Conservation (phyloP, 2,113 vertebrate species). For the Cinclus cinclus region DNA sequence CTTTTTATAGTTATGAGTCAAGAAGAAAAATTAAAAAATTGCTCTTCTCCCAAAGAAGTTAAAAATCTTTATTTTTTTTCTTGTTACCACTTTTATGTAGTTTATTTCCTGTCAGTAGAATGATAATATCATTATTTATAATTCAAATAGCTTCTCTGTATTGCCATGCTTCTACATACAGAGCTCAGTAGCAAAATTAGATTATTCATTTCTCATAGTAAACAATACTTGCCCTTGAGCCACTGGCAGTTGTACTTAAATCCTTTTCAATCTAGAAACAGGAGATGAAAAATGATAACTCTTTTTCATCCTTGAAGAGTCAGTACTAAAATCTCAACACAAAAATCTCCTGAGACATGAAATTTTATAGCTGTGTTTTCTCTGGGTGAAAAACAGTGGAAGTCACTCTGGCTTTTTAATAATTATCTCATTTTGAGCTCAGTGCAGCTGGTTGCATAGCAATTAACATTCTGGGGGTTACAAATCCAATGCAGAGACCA, state of each 20-base stretch:
- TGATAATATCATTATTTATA: neutral
- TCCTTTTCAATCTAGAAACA: neutral
- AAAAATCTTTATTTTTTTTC: neutral
- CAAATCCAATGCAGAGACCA: neutral
- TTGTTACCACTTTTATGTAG: fast-evolving
- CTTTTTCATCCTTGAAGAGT: neutral
- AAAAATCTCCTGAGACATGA: neutral
- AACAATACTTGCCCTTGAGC: neutral
- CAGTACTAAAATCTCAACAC: neutral
- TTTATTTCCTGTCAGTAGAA: neutral
- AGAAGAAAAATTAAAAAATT: neutral
- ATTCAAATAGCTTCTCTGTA: neutral
- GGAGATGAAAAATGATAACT: neutral
- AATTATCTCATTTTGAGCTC: neutral
- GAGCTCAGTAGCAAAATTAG: neutral
- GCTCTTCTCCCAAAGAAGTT: neutral
- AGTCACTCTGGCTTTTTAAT: neutral
- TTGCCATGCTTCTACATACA: neutral
- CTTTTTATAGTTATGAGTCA: neutral
- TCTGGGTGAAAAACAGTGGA: neutral
- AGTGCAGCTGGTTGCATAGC: neutral
- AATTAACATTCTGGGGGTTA: neutral
- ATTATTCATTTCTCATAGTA: neutral
- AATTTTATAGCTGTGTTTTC: neutral
- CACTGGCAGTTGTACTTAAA: neutral